phyloP scores from a whole-genome alignment of 1,140 invertebrate genomes.

The Macrotrachela quadricornifera region DNA sequence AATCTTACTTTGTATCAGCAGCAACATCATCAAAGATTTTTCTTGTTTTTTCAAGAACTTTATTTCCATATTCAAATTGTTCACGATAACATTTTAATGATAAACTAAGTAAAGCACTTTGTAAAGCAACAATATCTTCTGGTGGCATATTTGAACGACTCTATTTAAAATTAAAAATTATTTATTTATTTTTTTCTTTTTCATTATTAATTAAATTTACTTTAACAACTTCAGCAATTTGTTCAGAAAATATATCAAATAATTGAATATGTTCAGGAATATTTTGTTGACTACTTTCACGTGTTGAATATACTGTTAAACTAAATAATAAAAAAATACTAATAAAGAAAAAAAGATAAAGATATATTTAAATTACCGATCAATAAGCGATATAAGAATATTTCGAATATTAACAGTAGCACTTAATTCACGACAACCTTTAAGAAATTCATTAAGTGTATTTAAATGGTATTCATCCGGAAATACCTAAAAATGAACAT shows the following conservation, averaged over 20 bases:
- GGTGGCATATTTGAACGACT: conserved; percentile 72
- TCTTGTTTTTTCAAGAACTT: conserved; percentile 65
- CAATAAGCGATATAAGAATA: conserved; percentile 86
- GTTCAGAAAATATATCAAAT: conserved; percentile 94
- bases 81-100: conserved; percentile 88
- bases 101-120: conserved; percentile 78
- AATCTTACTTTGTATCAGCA: conserved; percentile 42
- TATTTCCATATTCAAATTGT: conserved; percentile 77
- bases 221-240: conserved; percentile 80
- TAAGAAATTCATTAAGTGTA: conserved; percentile 74
- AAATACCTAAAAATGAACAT: conserved; percentile 34
- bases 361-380: conserved; percentile 37
- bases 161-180: conserved; percentile 25
- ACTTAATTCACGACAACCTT: conserved; percentile 86
- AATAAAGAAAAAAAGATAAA: background rate
- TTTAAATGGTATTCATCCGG: conserved; percentile 96
- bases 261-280: conserved; percentile 63
- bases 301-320: background rate
- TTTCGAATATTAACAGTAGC: conserved; percentile 89
- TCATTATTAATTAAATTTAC: conserved; percentile 27
- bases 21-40: conserved; percentile 58
- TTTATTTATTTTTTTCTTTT: background rate
- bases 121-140: conserved; percentile 82
- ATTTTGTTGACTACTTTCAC: background rate
- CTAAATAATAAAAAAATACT: background rate